Evolutionary conservation across 2,888 invertebrate species (phyloP).

Genomic region (Epinotia brunnichana): DNA sequence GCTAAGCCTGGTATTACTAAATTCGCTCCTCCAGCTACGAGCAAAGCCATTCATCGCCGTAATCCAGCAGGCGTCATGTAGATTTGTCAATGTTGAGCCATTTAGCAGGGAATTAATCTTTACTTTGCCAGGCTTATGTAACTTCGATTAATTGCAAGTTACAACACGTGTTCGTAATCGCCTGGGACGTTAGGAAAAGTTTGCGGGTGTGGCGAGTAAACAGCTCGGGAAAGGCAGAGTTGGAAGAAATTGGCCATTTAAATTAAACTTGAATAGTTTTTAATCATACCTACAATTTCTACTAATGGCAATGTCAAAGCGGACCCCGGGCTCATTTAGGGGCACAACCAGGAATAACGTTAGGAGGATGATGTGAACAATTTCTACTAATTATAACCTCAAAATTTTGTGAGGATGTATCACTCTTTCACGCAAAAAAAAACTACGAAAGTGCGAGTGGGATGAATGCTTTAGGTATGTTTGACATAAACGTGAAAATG

Average conservation of each 20-base stretch:
- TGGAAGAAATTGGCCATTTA: background rate
- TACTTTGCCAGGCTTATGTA: slow-evolving; percentile 24
- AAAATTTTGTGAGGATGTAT: too few species aligned
- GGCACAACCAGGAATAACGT: too few species aligned
- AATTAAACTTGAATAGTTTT: background rate
- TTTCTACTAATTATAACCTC: too few species aligned
- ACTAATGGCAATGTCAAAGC: too few species aligned
- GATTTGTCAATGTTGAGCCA: slow-evolving; percentile 30
- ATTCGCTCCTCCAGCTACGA: slow-evolving; percentile 12
- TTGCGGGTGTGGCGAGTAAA: background rate
- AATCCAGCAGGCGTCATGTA: slow-evolving; percentile 19
- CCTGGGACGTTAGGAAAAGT: background rate
- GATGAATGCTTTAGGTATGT: too few species aligned
- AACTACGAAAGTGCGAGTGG: too few species aligned
- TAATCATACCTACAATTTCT: too few species aligned
- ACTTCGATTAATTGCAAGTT: slow-evolving; percentile 25
- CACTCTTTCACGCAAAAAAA: too few species aligned
- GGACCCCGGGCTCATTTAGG: too few species aligned
- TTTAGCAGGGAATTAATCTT: slow-evolving; percentile 29
- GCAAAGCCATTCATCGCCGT: slow-evolving; percentile 10
- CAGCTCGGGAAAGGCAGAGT: too few species aligned
- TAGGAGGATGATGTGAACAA: too few species aligned
- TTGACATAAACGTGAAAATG: too few species aligned
- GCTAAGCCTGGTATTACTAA: slow-evolving; percentile 20
- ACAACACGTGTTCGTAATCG: slow-evolving; percentile 26